Base-by-base conservation (phyloP, 2,888 invertebrate genomes). In the Xestia rhomboidea region DNA sequence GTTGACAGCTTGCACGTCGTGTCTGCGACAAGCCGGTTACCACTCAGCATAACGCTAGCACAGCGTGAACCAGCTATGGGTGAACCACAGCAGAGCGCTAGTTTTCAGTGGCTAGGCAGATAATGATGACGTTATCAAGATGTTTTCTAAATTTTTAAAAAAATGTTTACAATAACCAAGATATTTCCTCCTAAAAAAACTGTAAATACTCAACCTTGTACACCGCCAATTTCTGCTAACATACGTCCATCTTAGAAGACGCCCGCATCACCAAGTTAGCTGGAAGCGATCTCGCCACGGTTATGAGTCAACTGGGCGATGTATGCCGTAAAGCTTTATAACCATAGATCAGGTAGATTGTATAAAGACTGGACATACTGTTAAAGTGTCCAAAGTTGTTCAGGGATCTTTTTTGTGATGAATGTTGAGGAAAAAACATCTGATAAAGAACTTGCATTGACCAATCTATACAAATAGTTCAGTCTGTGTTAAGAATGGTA, bases 271-370 rank as follows among this genome's bases (percentile, higher is more conserved):
- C 92, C 87, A 92, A 93, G 91, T 94, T 94, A 94, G 95, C 95
- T 94, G 92, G 93, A 93, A 93, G 89, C 92, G 92, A 93, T 94
- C 91, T 93, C 87, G 85, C 87, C 91, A 91, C 92, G 92, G 94
- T 95, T 96, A 96, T 95, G 96, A 96, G 94, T 95, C 96, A 95
- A 95, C 95, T 93, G 95, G 95, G 95, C 93, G 92, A 94, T 94
- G 91, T 93, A 90, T 93, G 93, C 92, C 89, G 89, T 94, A 90
- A 94, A 92, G 90, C 91, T 90, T 89, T 88, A 82, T 73, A 69
- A 82, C 41, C 91, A 94, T 76, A 94, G 92, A 93, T 76, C 77
- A 88, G 30, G 21, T 11, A 41, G 3, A 18, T 69, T 66, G 0
- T 13, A 11, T 2, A 68, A 34, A 81, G 82, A 83, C 6, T 49